Evolutionary conservation across 2,888 invertebrate species (phyloP).

Genomic region (Kryphioiulus occultus): DNA sequence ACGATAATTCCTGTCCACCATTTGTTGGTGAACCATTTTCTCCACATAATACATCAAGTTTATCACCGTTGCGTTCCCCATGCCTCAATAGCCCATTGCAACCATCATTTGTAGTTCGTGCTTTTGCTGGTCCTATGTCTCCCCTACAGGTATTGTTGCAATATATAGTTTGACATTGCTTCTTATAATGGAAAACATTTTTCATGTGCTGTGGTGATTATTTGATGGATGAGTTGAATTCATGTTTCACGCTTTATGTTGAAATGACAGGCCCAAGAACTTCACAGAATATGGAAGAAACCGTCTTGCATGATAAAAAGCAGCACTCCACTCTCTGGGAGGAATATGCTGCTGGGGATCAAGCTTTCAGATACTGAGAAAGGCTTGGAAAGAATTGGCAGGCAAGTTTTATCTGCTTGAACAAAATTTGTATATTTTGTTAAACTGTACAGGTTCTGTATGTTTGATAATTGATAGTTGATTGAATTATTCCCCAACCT

Average conservation of each 20-base stretch:
- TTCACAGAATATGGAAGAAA: constrained; percentile 44
- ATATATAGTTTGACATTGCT: too few relatives aligned
- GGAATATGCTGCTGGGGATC: constrained; percentile 49
- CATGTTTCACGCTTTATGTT: too few relatives aligned
- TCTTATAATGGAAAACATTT: background rate
- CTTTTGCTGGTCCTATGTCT: constrained; percentile 92
- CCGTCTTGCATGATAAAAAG: constrained; percentile 51
- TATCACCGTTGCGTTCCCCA: background rate
- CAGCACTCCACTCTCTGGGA: constrained; percentile 52
- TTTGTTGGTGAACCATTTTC: constrained; percentile 81
- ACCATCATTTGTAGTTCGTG: constrained; percentile 63
- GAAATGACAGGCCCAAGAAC: constrained; percentile 42
- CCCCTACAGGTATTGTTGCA: constrained; percentile 60
- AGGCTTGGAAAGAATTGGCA: constrained; percentile 85
- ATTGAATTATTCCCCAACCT: too few relatives aligned
- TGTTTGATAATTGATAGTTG: too few relatives aligned
- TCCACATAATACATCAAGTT: constrained; percentile 61
- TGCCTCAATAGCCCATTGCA: constrained; percentile 54
- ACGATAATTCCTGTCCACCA: constrained; percentile 78
- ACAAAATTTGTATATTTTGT: background rate
- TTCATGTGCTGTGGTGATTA: background rate
- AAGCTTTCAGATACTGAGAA: constrained; percentile 78
- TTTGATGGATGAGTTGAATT: background rate
- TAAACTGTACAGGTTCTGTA: too few relatives aligned
- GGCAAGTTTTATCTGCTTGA: constrained; percentile 62